A percentile compares a stretch with the other conserved stretches of the same genome.
Evolutionary conservation across 1,140 invertebrate genomes (phyloP).

Genomic region (Bombus sylvicola): DNA sequence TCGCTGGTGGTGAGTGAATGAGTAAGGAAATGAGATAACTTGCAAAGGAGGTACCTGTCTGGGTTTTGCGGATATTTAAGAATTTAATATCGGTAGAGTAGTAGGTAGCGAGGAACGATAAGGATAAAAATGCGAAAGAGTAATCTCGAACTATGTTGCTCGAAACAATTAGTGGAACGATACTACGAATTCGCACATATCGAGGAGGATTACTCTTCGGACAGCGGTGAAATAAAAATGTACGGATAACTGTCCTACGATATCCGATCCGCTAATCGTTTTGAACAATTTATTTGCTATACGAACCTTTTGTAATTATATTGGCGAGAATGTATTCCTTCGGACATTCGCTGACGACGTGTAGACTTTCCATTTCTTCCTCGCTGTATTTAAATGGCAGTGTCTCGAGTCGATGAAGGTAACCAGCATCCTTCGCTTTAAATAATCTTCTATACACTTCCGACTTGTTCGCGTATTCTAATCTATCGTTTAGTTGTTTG

Average conservation of each 20-base stretch:
- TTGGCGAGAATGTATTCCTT: slow-evolving; percentile 11
- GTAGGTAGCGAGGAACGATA: not conserved
- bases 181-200: not conserved
- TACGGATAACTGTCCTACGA: not conserved
- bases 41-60: not conserved
- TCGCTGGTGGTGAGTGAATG: not conserved
- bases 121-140: too few species aligned
- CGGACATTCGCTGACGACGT: slow-evolving; percentile 38
- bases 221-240: not conserved
- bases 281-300: too few species aligned
- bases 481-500: not conserved
- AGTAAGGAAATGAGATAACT: not conserved
- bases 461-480: slow-evolving; percentile 10
- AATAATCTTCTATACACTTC: slow-evolving; percentile 26
- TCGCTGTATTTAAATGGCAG: not conserved
- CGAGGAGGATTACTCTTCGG: too few species aligned
- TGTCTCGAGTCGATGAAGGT: not conserved
- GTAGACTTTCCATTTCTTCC: not conserved
- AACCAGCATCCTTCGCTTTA: slow-evolving; percentile 12
- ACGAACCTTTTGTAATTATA: slow-evolving; percentile 25
- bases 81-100: not conserved
- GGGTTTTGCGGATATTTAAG: not conserved
- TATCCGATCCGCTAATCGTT: too few species aligned
- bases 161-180: not conserved
- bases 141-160: not conserved